A percentile compares a stretch with the other conserved stretches of the same genome.
These are phyloP conservation scores for Tretioscincus oriximinensis DNA, from an alignment of 2,113 vertebrate species.

Conservation along the genomic window DNA sequence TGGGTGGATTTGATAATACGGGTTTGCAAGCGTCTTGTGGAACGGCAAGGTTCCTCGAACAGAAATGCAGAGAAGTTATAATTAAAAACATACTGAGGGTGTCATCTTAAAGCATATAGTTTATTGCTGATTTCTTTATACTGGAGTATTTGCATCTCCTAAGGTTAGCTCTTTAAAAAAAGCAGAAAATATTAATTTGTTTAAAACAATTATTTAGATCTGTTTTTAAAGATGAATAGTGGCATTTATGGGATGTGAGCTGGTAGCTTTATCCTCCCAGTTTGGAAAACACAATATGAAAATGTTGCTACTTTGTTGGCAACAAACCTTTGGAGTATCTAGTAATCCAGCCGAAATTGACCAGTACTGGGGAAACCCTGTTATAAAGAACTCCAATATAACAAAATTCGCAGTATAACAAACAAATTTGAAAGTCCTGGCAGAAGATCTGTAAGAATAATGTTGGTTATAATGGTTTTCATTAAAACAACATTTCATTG, in stretches of 20 bases:
- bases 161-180: background rate
- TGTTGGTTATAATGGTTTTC: too few relatives aligned
- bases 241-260: too few relatives aligned
- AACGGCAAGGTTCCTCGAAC: background rate
- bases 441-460: too few relatives aligned
- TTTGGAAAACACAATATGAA: background rate
- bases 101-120: background rate
- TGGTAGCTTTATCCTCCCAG: too few relatives aligned
- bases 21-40: background rate
- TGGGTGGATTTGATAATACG: background rate
- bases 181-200: background rate
- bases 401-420: too few relatives aligned
- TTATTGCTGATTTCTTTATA: background rate
- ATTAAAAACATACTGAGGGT: too few relatives aligned
- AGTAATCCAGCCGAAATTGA: background rate
- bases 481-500: too few relatives aligned
- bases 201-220: background rate
- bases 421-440: too few relatives aligned
- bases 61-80: background rate
- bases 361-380: too few relatives aligned
- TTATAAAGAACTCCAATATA: too few relatives aligned
- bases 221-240: background rate
- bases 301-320: background rate
- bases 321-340: background rate
- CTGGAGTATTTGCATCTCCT: background rate